A percentile compares a stretch with the other conserved stretches of the same genome.
Conservation (phyloP, 2,888 invertebrate species). For the Sarcophaga subvicina region DNA sequence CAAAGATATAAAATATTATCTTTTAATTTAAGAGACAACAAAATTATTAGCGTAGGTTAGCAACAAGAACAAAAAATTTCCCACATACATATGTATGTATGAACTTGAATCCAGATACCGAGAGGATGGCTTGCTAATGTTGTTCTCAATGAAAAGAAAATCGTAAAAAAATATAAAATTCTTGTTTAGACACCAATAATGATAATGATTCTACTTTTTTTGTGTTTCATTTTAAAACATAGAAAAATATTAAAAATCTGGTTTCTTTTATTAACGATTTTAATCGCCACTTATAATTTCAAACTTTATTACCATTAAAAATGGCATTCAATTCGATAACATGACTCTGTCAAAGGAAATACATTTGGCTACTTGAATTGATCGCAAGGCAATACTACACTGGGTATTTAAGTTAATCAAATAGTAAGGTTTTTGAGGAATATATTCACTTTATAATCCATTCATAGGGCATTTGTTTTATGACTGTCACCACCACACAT, state of each 20-base stretch:
- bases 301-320: constrained; percentile 29
- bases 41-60: constrained; percentile 25
- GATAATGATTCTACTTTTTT: neutral
- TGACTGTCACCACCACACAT: neutral
- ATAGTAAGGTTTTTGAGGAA: too few species aligned
- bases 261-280: constrained; percentile 5
- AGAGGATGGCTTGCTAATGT: neutral
- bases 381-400: neutral
- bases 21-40: constrained; percentile 1
- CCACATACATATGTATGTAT: neutral
- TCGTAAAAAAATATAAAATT: constrained; percentile 1
- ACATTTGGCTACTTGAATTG: constrained; percentile 32
- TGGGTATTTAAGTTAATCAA: too few species aligned
- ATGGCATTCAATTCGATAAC: constrained; percentile 17
- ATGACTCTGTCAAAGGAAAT: neutral
- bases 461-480: neutral
- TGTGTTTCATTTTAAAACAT: neutral
- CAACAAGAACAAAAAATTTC: neutral
- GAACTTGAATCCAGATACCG: constrained; percentile 3
- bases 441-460: neutral
- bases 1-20: constrained; percentile 3
- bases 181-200: constrained; percentile 26
- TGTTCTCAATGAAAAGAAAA: neutral
- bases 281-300: neutral
- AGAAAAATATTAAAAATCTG: neutral